Base-by-base conservation (phyloP, 2,113 vertebrate genomes). In the Odontesthes bonariensis region DNA sequence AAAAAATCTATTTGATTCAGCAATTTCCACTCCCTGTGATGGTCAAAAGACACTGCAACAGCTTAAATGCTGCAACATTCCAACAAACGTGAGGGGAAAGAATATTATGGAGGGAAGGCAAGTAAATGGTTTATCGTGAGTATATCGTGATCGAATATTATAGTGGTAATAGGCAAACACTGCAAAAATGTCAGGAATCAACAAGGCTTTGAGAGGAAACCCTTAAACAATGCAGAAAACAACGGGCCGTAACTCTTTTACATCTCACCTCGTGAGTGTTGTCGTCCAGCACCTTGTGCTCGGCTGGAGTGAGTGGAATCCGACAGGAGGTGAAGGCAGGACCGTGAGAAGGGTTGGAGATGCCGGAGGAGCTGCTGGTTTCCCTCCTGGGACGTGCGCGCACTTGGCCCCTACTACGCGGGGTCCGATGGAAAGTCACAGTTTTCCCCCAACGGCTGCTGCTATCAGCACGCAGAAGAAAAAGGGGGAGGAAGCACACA, bases 201-300 rank as follows among this genome's bases (percentile, higher is more conserved):
- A 27, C 1, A 38, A 38, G 10, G 35, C 35, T 38, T 38, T 38
- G 35, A 38, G 2, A 38, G 6, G 35, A 38, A 38, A 27, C 27
- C 27, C 27, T 27, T 27, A 27, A 27, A 27, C 27, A 27, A 27
- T 27, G 27, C 27, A 38, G 10, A 38, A 38, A 38, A 38, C 10
- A 38, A 10, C 10, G 10, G 35, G 10, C 35, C 35, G 10, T 38
- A 44, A 44, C 23, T 14, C 10, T 22, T 54, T 47, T 40, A 27
- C 46, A 22, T 44, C 87, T 92, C 74, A 95, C 94, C 92, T 95
- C 93, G 3, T 94, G 91, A 0, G 90, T 95, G 8, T 91, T 94
- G 23, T 87, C 44, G 46, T 91, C 88, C 79, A 95, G 84, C 17
- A 87, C 77, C 27, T 2, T 3, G 62, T 87, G 85, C 17, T 94